Conservation (phyloP, 2,113 vertebrate species). For the Crotalus tigris region DNA sequence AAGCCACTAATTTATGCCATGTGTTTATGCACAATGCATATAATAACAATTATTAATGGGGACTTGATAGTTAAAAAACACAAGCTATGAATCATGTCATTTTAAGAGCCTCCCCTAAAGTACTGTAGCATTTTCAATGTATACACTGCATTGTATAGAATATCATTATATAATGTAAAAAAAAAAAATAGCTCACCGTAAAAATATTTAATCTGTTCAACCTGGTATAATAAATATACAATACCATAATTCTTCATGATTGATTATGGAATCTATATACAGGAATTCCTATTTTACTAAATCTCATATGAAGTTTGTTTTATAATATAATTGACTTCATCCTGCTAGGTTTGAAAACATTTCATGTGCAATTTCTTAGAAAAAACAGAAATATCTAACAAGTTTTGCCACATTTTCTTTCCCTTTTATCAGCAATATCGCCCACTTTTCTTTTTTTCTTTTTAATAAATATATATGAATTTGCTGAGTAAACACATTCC, state of each 20-base stretch:
- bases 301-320: slow-evolving; percentile 25
- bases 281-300: slow-evolving; percentile 41
- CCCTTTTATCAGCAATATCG: slow-evolving; percentile 46
- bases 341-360: slow-evolving; percentile 21
- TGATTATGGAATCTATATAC: slow-evolving; percentile 26
- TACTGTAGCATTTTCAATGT: not conserved
- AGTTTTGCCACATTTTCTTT: slow-evolving; percentile 38
- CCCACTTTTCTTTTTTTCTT: slow-evolving; percentile 57
- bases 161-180: slow-evolving; percentile 1
- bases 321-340: slow-evolving; percentile 18
- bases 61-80: slow-evolving; percentile 40
- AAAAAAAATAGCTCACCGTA: not conserved
- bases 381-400: slow-evolving; percentile 32
- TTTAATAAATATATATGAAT: slow-evolving; percentile 26
- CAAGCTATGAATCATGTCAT: slow-evolving; percentile 11
- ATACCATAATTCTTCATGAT: slow-evolving; percentile 20
- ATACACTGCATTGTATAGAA: not conserved
- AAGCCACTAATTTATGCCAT: slow-evolving; percentile 14
- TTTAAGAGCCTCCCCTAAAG: slow-evolving; percentile 37
- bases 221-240: slow-evolving; percentile 17
- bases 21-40: slow-evolving; percentile 6
- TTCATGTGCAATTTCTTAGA: slow-evolving; percentile 35
- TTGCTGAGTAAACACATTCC: slow-evolving; percentile 55
- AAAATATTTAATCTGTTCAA: slow-evolving; percentile 35
- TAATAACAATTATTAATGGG: slow-evolving; percentile 25